Evolutionary conservation across 2,797 vertebrate species (phyloP).

Genomic region (Knipowitschia caucasica): DNA sequence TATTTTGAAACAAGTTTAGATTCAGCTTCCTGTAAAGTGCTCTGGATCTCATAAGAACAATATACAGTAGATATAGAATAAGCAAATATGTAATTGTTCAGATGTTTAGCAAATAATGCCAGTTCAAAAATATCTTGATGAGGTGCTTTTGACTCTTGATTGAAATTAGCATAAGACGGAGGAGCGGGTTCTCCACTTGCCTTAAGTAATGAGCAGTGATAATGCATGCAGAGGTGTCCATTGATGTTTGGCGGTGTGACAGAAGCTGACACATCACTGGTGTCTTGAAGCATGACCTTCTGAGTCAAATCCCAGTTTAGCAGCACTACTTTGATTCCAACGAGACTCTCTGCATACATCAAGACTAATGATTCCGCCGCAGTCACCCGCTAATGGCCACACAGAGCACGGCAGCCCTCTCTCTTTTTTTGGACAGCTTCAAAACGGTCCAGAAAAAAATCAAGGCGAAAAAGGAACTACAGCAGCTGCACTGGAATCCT

Average conservation of each 20-base stretch:
- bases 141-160: too few relatives aligned
- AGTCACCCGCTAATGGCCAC: constrained; percentile 21
- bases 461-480: neutral
- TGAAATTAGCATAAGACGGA: too few relatives aligned
- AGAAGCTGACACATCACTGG: constrained; percentile 1
- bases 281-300: neutral
- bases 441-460: constrained; percentile 11
- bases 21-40: too few relatives aligned
- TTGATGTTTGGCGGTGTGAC: constrained; percentile 1
- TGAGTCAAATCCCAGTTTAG: constrained; percentile 31
- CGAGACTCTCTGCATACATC: constrained; percentile 10
- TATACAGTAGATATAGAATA: too few relatives aligned
- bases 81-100: too few relatives aligned
- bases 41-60: too few relatives aligned
- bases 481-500: constrained; percentile 14
- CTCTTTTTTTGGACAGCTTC: constrained; percentile 25
- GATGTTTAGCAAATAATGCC: too few relatives aligned
- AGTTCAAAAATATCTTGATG: too few relatives aligned
- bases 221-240: constrained; percentile 2
- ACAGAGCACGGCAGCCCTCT: constrained; percentile 1
- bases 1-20: too few relatives aligned
- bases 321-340: constrained; percentile 31
- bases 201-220: constrained; percentile 4
- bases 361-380: constrained; percentile 32
- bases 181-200: neutral